Evolutionary conservation across 2,113 vertebrate genomes (phyloP).

Genomic region (Camelus dromedarius): DNA sequence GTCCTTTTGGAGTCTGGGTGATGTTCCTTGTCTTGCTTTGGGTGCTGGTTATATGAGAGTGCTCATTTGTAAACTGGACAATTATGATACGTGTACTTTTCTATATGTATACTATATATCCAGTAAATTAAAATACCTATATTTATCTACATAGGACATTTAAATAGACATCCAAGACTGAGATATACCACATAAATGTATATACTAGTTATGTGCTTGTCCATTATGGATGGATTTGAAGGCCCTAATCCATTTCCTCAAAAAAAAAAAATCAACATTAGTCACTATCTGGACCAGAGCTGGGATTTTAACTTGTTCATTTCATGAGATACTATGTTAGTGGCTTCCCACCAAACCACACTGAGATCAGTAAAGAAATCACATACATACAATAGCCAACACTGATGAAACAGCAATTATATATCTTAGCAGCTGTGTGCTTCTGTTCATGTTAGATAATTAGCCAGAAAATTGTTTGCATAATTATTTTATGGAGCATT

Average conservation of each 20-base stretch:
- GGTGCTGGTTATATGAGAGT: neutral
- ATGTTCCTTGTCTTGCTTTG: neutral
- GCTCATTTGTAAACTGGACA: neutral
- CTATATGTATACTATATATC: neutral
- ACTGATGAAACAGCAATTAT: conserved; percentile 87
- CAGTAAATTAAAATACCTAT: conserved; percentile 45
- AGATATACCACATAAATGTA: conserved; percentile 39
- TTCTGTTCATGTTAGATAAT: conserved; percentile 85
- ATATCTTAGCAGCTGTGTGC: conserved; percentile 85
- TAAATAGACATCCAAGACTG: conserved; percentile 42
- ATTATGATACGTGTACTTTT: neutral
- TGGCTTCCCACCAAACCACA: conserved; percentile 54
- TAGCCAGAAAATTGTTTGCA: conserved; percentile 88
- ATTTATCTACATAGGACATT: neutral
- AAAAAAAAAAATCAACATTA: conserved; percentile 78
- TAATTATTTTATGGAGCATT: conserved; percentile 88
- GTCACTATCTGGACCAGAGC: conserved; percentile 81
- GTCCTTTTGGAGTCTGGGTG: neutral
- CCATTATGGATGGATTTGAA: neutral
- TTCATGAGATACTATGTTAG: conserved; percentile 85
- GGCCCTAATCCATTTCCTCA: neutral
- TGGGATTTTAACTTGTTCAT: conserved; percentile 80
- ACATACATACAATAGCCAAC: conserved; percentile 85
- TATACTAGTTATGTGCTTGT: neutral
- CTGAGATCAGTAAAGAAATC: conserved; percentile 85